These are phyloP conservation scores for Melanocharis versteri DNA, from an alignment of 2,113 vertebrate species.

Conservation along the genomic window DNA sequence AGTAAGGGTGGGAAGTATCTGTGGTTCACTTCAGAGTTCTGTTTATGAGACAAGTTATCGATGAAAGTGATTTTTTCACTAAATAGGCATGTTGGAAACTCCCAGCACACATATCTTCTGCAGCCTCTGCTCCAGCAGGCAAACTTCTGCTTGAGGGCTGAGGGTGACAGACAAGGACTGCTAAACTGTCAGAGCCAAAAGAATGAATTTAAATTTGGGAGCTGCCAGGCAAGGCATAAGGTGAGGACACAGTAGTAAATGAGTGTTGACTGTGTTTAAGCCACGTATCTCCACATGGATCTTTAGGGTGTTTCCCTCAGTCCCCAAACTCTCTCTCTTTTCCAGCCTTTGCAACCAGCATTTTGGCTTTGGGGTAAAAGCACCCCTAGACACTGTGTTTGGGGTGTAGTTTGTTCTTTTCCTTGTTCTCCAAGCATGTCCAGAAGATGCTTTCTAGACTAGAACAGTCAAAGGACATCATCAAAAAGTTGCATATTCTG, in stretches of 20 bases:
- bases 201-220: not conserved
- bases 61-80: not conserved
- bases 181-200: not conserved
- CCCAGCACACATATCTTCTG: not conserved
- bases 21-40: not conserved
- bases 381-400: not conserved
- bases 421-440: not conserved
- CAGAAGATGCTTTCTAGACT: not conserved
- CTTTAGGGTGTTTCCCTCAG: not conserved
- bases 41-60: not conserved
- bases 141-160: not conserved
- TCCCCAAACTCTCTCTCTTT: not conserved
- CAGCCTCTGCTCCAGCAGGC: not conserved
- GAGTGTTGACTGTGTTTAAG: not conserved
- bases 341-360: not conserved
- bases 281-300: not conserved
- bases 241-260: not conserved
- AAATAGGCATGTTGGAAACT: not conserved
- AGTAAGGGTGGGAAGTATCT: not conserved
- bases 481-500: not conserved
- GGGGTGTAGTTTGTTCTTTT: not conserved
- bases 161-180: not conserved
- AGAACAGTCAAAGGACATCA: not conserved
- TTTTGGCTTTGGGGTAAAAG: not conserved
- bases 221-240: not conserved